Base-by-base conservation (phyloP, 2,888 invertebrate genomes). In the Panzeria rudis region DNA sequence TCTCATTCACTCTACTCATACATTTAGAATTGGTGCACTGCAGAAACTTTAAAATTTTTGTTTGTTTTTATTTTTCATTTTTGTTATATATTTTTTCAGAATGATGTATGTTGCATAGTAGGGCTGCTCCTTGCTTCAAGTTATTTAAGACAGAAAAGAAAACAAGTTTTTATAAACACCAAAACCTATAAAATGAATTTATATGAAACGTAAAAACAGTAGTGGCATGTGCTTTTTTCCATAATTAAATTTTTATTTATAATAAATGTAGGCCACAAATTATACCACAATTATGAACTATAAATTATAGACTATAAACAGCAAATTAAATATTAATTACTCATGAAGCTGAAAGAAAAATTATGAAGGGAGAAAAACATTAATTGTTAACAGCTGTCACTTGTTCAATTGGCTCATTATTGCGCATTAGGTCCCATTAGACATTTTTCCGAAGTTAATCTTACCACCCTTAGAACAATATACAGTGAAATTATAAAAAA, bases 11-110 rank as follows among this genome's bases (percentile, higher is more conserved):
- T n/a, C n/a, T 72, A 47, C 47, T 50, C 52, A 64, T 15, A 50
- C 54, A 62, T 72, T 69, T 64, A 64, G 76, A 66, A 81, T 73
- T 84, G 84, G 62, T 81, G 81, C 84, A 84, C 50, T 84, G 84
- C 84, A 84, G 81, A 73, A 84, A 69, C 73, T 84, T 81, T 69
- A 76, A 84, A 80, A n/a, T n/a, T n/a, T n/a, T 73, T 54, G 44
- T 73, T 62, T 73, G 54, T 68, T 9, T 73, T 47, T 38, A 23
- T 47, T 38, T 32, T 64, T 54, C 11, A 1, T 38, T 13, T 38
- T 38, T 68, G 4, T 23, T 38, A 32, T 59, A 50, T 44, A 6
- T 29, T 23, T 62, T 64, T 61, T 23, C 3, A 20, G 9, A 56
- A 47, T 61, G 41, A 20, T 66, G n/a, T 56, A 29, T 5, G 5